A percentile compares a stretch with the other conserved stretches of the same genome.
Conservation (phyloP, 2,113 vertebrate species). For the Alouatta palliata region DNA sequence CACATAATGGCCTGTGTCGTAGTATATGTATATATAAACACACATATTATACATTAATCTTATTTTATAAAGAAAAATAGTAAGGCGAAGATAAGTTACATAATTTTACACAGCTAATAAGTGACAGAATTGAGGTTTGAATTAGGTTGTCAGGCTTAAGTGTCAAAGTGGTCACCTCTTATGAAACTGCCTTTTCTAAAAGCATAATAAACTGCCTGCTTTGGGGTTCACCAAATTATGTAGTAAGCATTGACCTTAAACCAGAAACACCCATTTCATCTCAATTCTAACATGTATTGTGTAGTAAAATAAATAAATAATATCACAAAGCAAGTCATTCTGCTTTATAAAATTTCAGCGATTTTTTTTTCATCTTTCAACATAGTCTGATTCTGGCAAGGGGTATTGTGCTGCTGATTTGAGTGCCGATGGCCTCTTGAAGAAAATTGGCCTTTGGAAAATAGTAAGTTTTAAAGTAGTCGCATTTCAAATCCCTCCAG, state of each 20-base stretch:
- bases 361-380: constrained; percentile 63
- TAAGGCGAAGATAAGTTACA: neutral
- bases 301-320: constrained; percentile 73
- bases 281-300: constrained; percentile 27
- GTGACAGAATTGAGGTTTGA: neutral
- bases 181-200: neutral
- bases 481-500: constrained; percentile 68
- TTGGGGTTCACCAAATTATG: constrained; percentile 44
- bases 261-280: constrained; percentile 52
- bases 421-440: constrained; percentile 72
- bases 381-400: constrained; percentile 58
- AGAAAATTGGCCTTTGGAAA: constrained; percentile 77
- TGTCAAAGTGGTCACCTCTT: neutral
- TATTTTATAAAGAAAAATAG: neutral
- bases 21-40: neutral
- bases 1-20: neutral
- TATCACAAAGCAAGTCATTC: constrained; percentile 55
- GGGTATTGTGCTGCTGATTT: constrained; percentile 72
- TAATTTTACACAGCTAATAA: neutral
- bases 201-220: constrained; percentile 31
- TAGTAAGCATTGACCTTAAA: constrained; percentile 50
- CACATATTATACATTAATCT: neutral
- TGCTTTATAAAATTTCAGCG: constrained; percentile 64
- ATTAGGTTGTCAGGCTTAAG: neutral
- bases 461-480: constrained; percentile 75